phyloP scores from a whole-genome alignment of 2,888 invertebrate genomes.

The Athetis lepigone region DNA sequence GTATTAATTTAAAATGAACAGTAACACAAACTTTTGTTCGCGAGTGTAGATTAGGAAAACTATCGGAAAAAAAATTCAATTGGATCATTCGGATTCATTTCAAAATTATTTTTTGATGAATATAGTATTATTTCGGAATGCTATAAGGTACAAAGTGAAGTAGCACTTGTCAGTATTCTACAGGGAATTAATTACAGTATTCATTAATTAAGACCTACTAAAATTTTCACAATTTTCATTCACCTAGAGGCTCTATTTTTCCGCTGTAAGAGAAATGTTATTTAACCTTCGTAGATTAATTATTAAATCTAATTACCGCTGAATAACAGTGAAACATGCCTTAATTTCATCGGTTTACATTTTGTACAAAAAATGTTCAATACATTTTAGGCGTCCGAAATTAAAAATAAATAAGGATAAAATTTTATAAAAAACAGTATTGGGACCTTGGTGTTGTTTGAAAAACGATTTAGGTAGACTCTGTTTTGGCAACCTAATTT shows the following conservation, averaged over 20 bases:
- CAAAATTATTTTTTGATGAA: too few species aligned
- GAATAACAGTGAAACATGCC: neutral
- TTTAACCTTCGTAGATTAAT: neutral
- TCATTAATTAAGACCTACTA: neutral
- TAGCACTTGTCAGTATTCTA: too few species aligned
- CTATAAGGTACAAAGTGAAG: too few species aligned
- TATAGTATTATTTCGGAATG: too few species aligned
- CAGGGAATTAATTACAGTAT: neutral
- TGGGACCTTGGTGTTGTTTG: too few species aligned
- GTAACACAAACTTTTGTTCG: too few species aligned
- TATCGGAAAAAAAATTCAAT: too few species aligned
- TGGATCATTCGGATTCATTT: too few species aligned
- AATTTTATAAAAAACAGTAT: neutral
- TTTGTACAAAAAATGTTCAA: constrained; percentile 2
- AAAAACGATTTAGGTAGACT: too few species aligned
- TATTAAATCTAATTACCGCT: neutral
- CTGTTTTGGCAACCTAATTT: too few species aligned
- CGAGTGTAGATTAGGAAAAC: too few species aligned
- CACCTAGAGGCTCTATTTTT: neutral
- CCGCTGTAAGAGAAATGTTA: neutral
- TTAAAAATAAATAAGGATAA: neutral
- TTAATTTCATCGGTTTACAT: neutral
- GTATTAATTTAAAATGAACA: too few species aligned
- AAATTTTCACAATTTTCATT: neutral
- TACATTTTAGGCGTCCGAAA: neutral